Evolutionary conservation across 2,113 vertebrate species (phyloP), one percentile per base, ranked within the genome.

Genomic region (Isichthys henryi): DNA sequence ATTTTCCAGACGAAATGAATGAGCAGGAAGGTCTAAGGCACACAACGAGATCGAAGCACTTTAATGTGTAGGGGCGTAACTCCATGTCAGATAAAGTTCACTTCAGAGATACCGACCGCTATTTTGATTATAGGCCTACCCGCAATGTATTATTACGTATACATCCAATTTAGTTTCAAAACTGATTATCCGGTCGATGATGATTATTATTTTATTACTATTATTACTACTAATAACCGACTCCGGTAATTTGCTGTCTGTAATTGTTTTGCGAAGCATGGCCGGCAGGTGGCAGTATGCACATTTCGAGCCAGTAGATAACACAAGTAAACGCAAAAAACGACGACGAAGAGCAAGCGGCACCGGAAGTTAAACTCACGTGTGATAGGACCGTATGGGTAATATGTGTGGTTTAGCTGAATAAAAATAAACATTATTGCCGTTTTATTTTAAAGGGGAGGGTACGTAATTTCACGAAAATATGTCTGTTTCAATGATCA

Each of bases 401-500:
- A 9, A 7, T 39, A 21, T 21, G 17, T 82, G 62, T 27, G n/a
- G 10, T 70, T 70, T 70, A 70, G 62, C 62, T 13, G n/a, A 70
- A 27, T 27, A n/a, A 31, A 31, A 70, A 70, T 70, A 70, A 70
- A 13, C 10, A 27, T 27, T 27, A 13, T 70, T 70, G 10, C 10
- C 62, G 62, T 70, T 70, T 70, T 66, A 27, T 66, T 66, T 9
- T n/a, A 66, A 70, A 27, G 9, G 9, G n/a, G 62, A 66, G 62
- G 62, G 6, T 13, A 31, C 62, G n/a, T 27, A 31, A 70, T 70
- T 35, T 48, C 5, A 53, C 27, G n/a, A 35, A 2, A 85, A 45
- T 2, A 93, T 93, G 93, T 93, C 93, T 15, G 90, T 88, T 8
- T 93, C 93, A 17, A 3, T 93, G 80, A 56, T 93, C 27, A 88